Evolutionary conservation across 2,888 invertebrate genomes (phyloP).

Genomic region (Cremastinae sp.): DNA sequence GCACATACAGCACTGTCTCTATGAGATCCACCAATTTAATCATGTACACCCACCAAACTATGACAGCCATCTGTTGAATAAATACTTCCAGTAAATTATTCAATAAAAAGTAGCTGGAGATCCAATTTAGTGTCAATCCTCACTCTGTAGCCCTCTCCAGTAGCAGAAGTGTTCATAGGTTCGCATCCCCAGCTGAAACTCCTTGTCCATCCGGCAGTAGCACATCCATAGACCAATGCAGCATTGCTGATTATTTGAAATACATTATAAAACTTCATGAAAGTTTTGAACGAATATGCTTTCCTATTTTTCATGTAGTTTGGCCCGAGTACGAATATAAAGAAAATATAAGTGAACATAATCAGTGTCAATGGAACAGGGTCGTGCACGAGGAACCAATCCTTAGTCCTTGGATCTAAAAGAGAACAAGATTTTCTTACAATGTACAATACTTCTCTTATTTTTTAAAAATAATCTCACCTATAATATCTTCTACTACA

Average conservation of each 20-base stretch:
- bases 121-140: slow-evolving; percentile 8
- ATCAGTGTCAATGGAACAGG: slow-evolving; percentile 83
- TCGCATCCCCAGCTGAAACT: slow-evolving; percentile 84
- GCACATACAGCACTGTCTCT: slow-evolving; percentile 86
- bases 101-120: too few relatives aligned
- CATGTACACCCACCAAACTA: slow-evolving; percentile 83
- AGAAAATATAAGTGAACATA: slow-evolving; percentile 82
- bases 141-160: slow-evolving; percentile 75
- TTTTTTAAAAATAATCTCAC: slow-evolving; percentile 50
- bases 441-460: background rate
- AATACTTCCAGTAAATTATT: background rate
- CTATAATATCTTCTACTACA: slow-evolving; percentile 56
- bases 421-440: too few relatives aligned
- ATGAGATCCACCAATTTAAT: slow-evolving; percentile 85
- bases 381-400: slow-evolving; percentile 85
- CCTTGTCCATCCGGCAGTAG: slow-evolving; percentile 84
- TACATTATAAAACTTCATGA: slow-evolving; percentile 90
- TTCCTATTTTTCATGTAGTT: slow-evolving; percentile 86
- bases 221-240: slow-evolving; percentile 69
- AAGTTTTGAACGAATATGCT: slow-evolving; percentile 85
- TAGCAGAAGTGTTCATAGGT: slow-evolving; percentile 85
- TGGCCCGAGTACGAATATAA: slow-evolving; percentile 84
- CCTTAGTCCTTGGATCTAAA: slow-evolving; percentile 84
- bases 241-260: slow-evolving; percentile 82
- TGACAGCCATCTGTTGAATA: slow-evolving; percentile 69